These are phyloP conservation scores for Callyntrura guangdongensis DNA, from an alignment of 2,888 invertebrate genomes.

Conservation along the genomic window DNA sequence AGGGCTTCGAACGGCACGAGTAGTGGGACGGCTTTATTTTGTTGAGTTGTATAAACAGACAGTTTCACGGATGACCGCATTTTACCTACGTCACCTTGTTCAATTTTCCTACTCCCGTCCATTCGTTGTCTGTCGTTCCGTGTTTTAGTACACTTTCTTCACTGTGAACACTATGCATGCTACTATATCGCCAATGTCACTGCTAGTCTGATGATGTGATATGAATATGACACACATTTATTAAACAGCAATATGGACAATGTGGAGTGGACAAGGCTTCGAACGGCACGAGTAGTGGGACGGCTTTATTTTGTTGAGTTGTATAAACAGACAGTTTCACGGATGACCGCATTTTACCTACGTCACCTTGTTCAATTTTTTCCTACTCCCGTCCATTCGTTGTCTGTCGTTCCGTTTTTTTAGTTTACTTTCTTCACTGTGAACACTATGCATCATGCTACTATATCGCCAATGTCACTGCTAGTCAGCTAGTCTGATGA, in stretches of 20 bases:
- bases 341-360: constrained; percentile 72
- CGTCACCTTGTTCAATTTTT: constrained; percentile 67
- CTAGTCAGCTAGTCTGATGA: not conserved
- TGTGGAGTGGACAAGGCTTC: too few relatives aligned
- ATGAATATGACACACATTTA: not conserved
- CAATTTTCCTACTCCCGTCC: constrained; percentile 25
- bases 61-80: constrained; percentile 72
- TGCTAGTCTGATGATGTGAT: not conserved
- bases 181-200: not conserved
- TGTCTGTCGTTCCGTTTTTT: not conserved
- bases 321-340: constrained; percentile 45
- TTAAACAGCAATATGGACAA: not conserved
- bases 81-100: constrained; percentile 72
- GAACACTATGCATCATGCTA: not conserved
- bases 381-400: not conserved
- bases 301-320: constrained; percentile 24
- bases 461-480: constrained; percentile 1
- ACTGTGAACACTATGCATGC: not conserved
- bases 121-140: not conserved
- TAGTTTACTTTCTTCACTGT: not conserved
- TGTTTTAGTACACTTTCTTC: not conserved
- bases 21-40: constrained; percentile 4
- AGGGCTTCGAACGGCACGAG: constrained; percentile 15
- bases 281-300: constrained; percentile 14
- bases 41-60: constrained; percentile 1